Conservation (phyloP, 1,140 invertebrate species). For the Elysia chlorotica region DNA sequence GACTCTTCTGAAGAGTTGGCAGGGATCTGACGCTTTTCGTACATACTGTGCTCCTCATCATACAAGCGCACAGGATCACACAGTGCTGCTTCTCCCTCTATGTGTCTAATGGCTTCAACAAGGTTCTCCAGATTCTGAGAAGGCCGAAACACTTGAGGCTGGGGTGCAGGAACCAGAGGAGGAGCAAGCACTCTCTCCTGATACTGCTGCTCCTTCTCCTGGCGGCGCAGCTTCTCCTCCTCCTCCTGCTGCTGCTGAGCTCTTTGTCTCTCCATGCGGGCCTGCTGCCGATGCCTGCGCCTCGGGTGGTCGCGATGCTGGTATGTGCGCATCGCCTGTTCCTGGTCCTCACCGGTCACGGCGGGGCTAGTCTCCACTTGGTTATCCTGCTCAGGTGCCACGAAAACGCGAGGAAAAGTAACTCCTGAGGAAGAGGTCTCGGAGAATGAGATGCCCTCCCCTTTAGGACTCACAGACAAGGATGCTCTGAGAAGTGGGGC, state of each 20-base stretch:
- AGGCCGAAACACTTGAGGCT: constrained; percentile 69
- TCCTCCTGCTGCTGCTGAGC: neutral
- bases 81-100: constrained; percentile 86
- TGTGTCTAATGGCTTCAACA: constrained; percentile 93
- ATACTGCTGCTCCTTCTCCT: neutral
- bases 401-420: no score
- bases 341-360: no score
- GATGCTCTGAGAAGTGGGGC: no score
- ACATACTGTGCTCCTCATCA: constrained; percentile 3
- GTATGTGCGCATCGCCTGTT: no score
- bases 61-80: constrained; percentile 2
- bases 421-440: no score
- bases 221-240: neutral
- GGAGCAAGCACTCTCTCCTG: neutral
- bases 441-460: no score
- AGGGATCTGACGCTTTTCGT: constrained; percentile 20
- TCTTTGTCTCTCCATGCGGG: constrained; percentile 4
- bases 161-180: constrained; percentile 10
- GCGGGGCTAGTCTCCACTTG: no score
- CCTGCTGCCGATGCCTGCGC: constrained; percentile 15
- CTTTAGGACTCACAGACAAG: no score
- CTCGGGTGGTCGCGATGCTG: constrained; percentile 17
- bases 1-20: constrained; percentile 43
- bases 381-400: no score
- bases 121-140: constrained; percentile 96